Evolutionary conservation across 2,888 invertebrate genomes (phyloP).

Genomic region (Acleris sparsana): DNA sequence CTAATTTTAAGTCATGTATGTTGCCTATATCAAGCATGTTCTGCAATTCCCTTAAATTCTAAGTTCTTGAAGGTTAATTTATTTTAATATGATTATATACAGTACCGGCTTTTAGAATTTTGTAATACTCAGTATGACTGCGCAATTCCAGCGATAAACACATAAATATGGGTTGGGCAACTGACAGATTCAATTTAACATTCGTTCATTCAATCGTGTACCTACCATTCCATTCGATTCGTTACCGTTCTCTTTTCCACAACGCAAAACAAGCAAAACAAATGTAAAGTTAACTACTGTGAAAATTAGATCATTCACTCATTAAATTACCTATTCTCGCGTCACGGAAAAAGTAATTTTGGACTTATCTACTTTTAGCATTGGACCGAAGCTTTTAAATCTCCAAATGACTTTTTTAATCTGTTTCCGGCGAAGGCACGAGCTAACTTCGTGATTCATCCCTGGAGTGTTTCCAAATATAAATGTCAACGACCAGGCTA

Average conservation of each 20-base stretch:
- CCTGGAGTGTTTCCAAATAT: constrained; percentile 43
- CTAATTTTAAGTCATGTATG: neutral
- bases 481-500: constrained; percentile 41
- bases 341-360: too few relatives aligned
- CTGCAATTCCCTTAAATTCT: too few relatives aligned
- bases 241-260: neutral
- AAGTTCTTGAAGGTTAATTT: neutral
- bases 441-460: constrained; percentile 39
- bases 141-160: constrained; percentile 5
- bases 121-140: neutral
- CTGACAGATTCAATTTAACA: neutral
- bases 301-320: too few relatives aligned
- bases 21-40: too few relatives aligned
- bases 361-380: neutral
- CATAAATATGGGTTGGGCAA: neutral
- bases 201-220: neutral
- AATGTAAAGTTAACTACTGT: neutral
- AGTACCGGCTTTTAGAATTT: neutral
- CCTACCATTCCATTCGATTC: neutral
- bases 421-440: constrained; percentile 43
- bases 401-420: constrained; percentile 30
- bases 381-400: neutral
- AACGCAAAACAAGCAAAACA: neutral
- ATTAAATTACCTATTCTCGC: too few relatives aligned
- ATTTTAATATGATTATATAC: neutral